These are phyloP conservation scores for Phrynocephalus guinanensis DNA, from an alignment of 2,797 vertebrate species.

Conservation along the genomic window DNA sequence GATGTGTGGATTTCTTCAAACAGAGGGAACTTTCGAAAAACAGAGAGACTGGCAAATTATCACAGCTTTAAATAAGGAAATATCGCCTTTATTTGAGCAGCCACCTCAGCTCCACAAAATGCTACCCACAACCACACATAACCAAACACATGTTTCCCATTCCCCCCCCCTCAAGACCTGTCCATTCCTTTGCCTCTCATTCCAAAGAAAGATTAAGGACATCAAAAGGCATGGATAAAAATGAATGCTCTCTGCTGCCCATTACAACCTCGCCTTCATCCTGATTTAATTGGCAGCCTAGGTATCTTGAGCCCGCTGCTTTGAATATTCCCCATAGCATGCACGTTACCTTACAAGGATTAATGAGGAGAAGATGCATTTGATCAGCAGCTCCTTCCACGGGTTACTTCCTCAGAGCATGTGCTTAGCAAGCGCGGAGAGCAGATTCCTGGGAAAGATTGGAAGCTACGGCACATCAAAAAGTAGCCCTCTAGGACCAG, in stretches of 20 bases:
- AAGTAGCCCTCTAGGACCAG: neutral
- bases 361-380: conserved; percentile 53
- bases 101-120: too few species aligned
- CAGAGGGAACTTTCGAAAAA: too few species aligned
- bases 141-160: too few species aligned
- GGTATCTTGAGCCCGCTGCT: conserved; percentile 27
- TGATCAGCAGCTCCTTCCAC: conserved; percentile 24
- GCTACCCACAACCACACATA: too few species aligned
- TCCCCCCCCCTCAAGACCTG: conserved; percentile 20
- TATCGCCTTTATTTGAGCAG: too few species aligned
- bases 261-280: conserved; percentile 49
- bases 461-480: neutral
- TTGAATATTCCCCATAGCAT: conserved; percentile 49
- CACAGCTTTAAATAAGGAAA: too few species aligned
- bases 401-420: neutral
- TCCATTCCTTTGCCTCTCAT: conserved; percentile 38
- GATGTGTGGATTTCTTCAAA: too few species aligned
- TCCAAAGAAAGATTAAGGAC: conserved; percentile 54
- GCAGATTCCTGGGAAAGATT: neutral
- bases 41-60: too few species aligned
- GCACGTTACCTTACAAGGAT: conserved; percentile 48
- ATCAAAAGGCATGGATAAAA: conserved; percentile 61
- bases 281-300: conserved; percentile 56
- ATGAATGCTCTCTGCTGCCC: conserved; percentile 30
- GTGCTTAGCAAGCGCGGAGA: neutral